Evolutionary conservation across 2,113 vertebrate genomes (phyloP).

Genomic region (Oncorhynchus mykiss): DNA sequence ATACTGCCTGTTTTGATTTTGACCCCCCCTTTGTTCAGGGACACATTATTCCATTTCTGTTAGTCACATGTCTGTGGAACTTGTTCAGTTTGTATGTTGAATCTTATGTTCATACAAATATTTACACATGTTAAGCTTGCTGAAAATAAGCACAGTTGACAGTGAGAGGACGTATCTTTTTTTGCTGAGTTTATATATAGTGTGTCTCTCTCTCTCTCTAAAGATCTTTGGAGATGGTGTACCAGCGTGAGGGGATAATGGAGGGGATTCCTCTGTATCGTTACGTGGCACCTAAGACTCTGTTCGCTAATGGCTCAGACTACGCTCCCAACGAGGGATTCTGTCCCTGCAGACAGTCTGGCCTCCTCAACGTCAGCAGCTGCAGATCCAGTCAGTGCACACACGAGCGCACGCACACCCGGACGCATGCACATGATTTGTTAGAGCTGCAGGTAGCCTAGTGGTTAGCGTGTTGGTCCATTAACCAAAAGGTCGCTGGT

Average conservation of each 20-base stretch:
- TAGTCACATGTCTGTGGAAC: too few relatives aligned
- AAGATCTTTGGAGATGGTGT: constrained; percentile 88
- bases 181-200: too few relatives aligned
- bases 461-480: neutral
- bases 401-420: neutral
- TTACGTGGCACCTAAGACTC: constrained; percentile 80
- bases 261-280: constrained; percentile 83
- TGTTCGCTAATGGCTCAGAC: constrained; percentile 88
- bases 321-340: constrained; percentile 92
- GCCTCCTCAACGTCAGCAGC: constrained; percentile 86
- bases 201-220: neutral
- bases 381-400: constrained; percentile 81
- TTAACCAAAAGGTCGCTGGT: neutral
- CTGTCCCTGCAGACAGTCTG: constrained; percentile 90
- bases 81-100: too few relatives aligned
- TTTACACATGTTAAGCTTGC: too few relatives aligned
- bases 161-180: too few relatives aligned
- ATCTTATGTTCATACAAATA: too few relatives aligned
- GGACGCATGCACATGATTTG: neutral
- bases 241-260: constrained; percentile 61
- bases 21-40: too few relatives aligned
- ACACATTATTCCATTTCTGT: too few relatives aligned
- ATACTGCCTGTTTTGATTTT: too few relatives aligned
- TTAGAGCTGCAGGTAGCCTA: neutral
- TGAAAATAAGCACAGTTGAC: too few relatives aligned